Evolutionary conservation across 1,140 invertebrate species (phyloP).

Genomic region (Drosophila asahinai): DNA sequence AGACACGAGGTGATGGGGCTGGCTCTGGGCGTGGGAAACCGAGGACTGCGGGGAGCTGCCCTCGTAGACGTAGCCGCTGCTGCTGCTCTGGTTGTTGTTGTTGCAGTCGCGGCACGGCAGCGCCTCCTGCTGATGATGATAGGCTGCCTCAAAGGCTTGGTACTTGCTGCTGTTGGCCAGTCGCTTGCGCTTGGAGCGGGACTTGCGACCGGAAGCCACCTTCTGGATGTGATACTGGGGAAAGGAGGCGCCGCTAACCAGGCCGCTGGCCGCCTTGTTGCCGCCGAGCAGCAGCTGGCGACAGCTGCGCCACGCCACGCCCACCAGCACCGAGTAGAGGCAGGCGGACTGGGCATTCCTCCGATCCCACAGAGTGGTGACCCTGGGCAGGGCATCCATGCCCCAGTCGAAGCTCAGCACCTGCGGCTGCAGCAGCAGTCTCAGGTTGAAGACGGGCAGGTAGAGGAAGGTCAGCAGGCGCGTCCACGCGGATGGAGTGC

Average conservation of each 20-base stretch:
- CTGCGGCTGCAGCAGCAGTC: conserved; percentile 92
- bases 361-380: conserved; percentile 90
- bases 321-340: conserved; percentile 89
- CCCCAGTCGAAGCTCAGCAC: conserved; percentile 97
- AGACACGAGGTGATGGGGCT: conserved; percentile 70
- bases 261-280: conserved; percentile 13
- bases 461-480: conserved; percentile 94
- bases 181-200: conserved; percentile 78
- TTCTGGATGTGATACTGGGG: conserved; percentile 75
- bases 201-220: conserved; percentile 63
- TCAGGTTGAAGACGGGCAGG: conserved; percentile 94
- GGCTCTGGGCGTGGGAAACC: conserved; percentile 16
- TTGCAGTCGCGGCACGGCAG: conserved; percentile 70
- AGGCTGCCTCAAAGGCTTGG: conserved; percentile 66
- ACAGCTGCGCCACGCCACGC: conserved; percentile 85
- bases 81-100: conserved; percentile 64
- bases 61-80: conserved; percentile 53
- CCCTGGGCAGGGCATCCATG: conserved; percentile 95
- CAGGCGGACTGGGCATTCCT: conserved; percentile 90
- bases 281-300: conserved; percentile 42
- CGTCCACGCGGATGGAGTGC: conserved; percentile 89
- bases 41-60: conserved; percentile 4
- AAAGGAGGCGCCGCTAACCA: conserved; percentile 13
- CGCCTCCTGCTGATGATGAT: conserved; percentile 63
- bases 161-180: conserved; percentile 62